These are phyloP conservation scores for Leucophenga varia DNA, from an alignment of 1,140 invertebrate species.

Conservation along the genomic window DNA sequence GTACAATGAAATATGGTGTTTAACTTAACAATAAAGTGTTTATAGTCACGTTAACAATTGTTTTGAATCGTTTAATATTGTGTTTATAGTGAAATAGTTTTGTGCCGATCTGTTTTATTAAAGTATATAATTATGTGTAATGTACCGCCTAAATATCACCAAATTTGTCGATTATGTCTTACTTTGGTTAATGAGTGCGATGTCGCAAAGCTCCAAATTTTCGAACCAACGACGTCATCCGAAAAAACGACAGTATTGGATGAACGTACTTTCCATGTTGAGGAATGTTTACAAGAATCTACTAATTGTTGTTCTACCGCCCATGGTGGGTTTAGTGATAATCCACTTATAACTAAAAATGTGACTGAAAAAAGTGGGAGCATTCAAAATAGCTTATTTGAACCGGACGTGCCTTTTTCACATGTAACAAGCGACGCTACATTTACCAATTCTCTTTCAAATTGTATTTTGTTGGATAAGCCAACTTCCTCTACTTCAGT, in stretches of 20 bases:
- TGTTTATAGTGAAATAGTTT: constrained; percentile 23
- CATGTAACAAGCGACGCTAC: too few relatives aligned
- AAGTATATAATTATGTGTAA: constrained; percentile 58
- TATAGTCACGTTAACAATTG: too few relatives aligned
- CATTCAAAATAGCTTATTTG: constrained; percentile 27
- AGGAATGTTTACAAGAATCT: too few relatives aligned
- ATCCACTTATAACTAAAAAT: too few relatives aligned
- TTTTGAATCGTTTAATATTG: not conserved
- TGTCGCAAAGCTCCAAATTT: constrained; percentile 54
- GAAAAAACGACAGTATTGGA: constrained; percentile 3
- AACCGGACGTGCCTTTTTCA: constrained; percentile 37
- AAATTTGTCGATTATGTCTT: constrained; percentile 61
- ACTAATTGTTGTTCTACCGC: too few relatives aligned
- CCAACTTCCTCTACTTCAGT: constrained; percentile 14
- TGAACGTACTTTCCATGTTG: too few relatives aligned
- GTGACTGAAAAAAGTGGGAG: too few relatives aligned
- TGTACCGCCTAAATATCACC: constrained; percentile 62
- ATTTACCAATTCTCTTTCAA: too few relatives aligned
- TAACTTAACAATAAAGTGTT: too few relatives aligned
- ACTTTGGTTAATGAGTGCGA: constrained; percentile 52
- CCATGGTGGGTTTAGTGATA: too few relatives aligned
- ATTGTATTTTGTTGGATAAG: constrained; percentile 18
- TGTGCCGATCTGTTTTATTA: constrained; percentile 7
- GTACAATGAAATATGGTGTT: too few relatives aligned
- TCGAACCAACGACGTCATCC: constrained; percentile 24